Evolutionary conservation across 2,113 vertebrate genomes (phyloP), one percentile per base, ranked within the genome.

Genomic region (Sphyrna mokarran): DNA sequence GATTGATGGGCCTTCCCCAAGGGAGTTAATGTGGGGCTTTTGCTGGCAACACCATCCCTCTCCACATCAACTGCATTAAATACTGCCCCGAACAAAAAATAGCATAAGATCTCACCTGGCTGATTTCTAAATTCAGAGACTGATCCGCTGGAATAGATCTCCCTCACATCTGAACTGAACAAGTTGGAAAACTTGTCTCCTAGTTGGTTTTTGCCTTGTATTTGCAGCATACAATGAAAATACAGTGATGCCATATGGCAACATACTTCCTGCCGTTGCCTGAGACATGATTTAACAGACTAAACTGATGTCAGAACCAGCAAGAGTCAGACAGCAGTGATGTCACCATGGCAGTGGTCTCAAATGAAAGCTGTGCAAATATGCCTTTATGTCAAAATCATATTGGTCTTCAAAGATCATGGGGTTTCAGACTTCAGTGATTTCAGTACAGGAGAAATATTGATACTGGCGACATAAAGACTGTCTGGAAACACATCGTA

Each of bases 231-330:
- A 48, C 72, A 70, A 72, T 72, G 33, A 72, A 70, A 95, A 95
- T 54, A 43, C 68, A 95, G 26, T 33, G 26, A 69, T 68, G n/a
- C n/a, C 58, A 63, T 93, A 33, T 94, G 61, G 90, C 61, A 14
- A 48, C 87, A 90, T 61, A 5, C 63, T 90, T 87, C 26, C 10
- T 58, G 54, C 54, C 26, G 16, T 4, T 61, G 26, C 54, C 54
- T 90, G 29, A 33, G 87, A 90, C 87, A 61, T 90, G 54, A 90
- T 54, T 90, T 33, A 90, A 90, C 54, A 61, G 85, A 87, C 48
- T 2, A 54, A 87, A 54, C 43, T 87, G 85, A 18, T 87, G 48
- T 87, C 54, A 90, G 54, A 90, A 33, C 87, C 26, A 90, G 48
- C 48, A 61, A 90, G 29, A 13, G 14, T 90, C 87, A 90, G 87